These are phyloP conservation scores for Cabera pusaria DNA, from an alignment of 2,888 invertebrate species.

Conservation along the genomic window DNA sequence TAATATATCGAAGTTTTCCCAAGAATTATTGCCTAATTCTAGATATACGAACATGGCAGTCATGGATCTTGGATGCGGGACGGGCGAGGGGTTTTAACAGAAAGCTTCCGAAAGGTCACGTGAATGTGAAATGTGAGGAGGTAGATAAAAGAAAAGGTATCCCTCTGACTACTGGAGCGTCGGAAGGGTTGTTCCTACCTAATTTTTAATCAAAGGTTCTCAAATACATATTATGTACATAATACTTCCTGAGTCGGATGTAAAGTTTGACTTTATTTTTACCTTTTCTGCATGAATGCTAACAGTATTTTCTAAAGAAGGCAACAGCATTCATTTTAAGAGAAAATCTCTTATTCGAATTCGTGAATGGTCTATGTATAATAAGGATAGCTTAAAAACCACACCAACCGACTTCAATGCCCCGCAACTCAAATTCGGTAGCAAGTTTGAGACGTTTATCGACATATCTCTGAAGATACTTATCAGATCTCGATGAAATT, in stretches of 20 bases:
- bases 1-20: conserved; percentile 70
- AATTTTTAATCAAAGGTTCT: conserved; percentile 19
- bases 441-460: no score
- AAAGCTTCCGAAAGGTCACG: conserved; percentile 28
- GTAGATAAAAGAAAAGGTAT: conserved; percentile 18
- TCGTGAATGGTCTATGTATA: no score
- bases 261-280: conserved; percentile 9
- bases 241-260: conserved; percentile 7
- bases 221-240: no score
- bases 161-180: conserved; percentile 13
- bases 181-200: conserved; percentile 17
- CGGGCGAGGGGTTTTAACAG: conserved; percentile 18
- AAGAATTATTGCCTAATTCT: conserved; percentile 63
- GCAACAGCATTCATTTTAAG: no score
- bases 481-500: no score
- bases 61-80: conserved; percentile 46
- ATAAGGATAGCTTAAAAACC: no score
- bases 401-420: no score
- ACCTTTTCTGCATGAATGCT: no score
- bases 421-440: no score
- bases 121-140: conserved; percentile 21
- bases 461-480: no score
- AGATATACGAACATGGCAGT: conserved; percentile 51
- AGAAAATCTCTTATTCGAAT: no score
- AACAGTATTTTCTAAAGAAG: no score